Evolutionary conservation across 2,888 invertebrate genomes (phyloP), one percentile per base, ranked within the genome.

Genomic region (Incurvaria masculella): DNA sequence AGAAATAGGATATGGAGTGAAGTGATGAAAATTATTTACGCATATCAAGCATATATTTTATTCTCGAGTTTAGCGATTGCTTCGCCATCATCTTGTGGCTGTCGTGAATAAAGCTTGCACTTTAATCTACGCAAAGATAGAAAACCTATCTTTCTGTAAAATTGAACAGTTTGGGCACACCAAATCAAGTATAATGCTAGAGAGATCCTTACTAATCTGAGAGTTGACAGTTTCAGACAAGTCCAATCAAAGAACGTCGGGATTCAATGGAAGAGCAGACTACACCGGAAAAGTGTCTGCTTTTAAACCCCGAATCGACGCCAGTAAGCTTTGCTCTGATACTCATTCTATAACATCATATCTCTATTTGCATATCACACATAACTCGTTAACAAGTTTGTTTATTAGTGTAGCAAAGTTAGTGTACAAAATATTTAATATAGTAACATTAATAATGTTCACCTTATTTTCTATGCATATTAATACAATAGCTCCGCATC

Each of bases 281-380:
- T 60, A 64, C 76, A 58, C 79, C 79, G 59, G 79, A 79, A 67
- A 79, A 76, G 65, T 68, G 76, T 63, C 72, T 79, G 68, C 76
- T 79, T 62, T 70, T 79, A 62, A 73, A 79, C 62, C 79, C 79
- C 56, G 79, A 79, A 52, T 69, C 69, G 49, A 69, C 79, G 60
- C 74, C 79, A 67, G 80, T 79, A 78, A 79, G 80, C 64, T 57
- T 59, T 59, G 21, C 21, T 39, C 21, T 16, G n/a, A n/a, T n/a
- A n/a, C n/a, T n/a, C n/a, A n/a, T n/a, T n/a, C n/a, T n/a, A n/a
- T n/a, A n/a, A n/a, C n/a, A n/a, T n/a, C n/a, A n/a, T n/a, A n/a
- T n/a, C n/a, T n/a, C n/a, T n/a, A n/a, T n/a, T n/a, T n/a, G n/a
- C n/a, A n/a, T n/a, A n/a, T n/a, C n/a, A n/a, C n/a, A n/a, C n/a